Evolutionary conservation across 2,888 invertebrate genomes (phyloP).

Genomic region (Alcis repandata): DNA sequence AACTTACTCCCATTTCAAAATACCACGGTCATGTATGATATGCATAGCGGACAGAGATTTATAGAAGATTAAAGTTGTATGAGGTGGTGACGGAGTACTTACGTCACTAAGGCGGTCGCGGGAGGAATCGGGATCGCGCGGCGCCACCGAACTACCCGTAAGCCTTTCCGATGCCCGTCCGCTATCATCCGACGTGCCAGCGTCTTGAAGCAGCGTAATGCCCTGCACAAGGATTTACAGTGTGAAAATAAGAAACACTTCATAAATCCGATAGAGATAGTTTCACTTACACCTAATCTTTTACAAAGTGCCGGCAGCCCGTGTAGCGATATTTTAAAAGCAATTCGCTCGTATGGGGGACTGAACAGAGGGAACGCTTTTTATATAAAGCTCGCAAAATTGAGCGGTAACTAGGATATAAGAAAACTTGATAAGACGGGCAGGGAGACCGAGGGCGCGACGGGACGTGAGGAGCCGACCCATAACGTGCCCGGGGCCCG

Average conservation of each 20-base stretch:
- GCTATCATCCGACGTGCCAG: conserved; percentile 94
- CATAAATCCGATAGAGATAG: conserved; percentile 52
- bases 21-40: conserved; percentile 32
- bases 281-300: conserved; percentile 52
- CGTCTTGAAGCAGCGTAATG: conserved; percentile 91
- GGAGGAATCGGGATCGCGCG: conserved; percentile 93
- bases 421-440: conserved; percentile 82
- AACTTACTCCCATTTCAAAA: conserved; percentile 33
- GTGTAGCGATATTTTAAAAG: conserved; percentile 69
- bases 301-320: conserved; percentile 60
- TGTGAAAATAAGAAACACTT: conserved; percentile 58
- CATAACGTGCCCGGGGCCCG: conserved; percentile 76
- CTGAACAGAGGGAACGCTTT: conserved; percentile 66
- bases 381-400: conserved; percentile 76
- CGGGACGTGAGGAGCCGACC: conserved; percentile 71
- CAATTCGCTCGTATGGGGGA: conserved; percentile 69
- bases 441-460: conserved; percentile 67
- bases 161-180: conserved; percentile 93
- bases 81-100: conserved; percentile 77
- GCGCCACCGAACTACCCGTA: conserved; percentile 91
- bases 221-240: conserved; percentile 84
- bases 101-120: conserved; percentile 95
- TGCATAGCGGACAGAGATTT: conserved; percentile 43
- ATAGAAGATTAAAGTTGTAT: conserved; percentile 38
- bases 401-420: conserved; percentile 82